A percentile compares a stretch with the other conserved stretches of the same genome.
phyloP scores from a whole-genome alignment of 2,888 invertebrate species.

The Synergus gifuensis region DNA sequence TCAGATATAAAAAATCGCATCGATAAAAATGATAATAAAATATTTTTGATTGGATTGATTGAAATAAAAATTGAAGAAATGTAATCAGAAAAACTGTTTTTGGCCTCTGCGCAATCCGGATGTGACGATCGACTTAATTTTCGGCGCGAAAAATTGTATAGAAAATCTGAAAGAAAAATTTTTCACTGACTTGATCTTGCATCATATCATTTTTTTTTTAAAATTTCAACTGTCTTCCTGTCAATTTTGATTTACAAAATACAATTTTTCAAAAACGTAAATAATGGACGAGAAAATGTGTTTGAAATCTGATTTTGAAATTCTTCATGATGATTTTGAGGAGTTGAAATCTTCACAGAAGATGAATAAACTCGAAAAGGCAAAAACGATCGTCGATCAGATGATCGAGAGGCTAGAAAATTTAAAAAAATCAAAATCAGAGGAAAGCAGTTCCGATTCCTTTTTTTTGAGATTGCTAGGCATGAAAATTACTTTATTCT shows the following conservation, averaged over 20 bases:
- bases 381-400: slow-evolving; percentile 44
- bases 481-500: slow-evolving; percentile 56
- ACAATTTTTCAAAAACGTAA: not conserved
- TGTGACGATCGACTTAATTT: not conserved
- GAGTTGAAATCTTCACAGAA: slow-evolving; percentile 49
- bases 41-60: too few relatives aligned
- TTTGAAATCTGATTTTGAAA: slow-evolving; percentile 36
- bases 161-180: not conserved
- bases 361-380: slow-evolving; percentile 39
- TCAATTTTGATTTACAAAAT: not conserved
- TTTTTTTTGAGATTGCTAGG: slow-evolving; percentile 50
- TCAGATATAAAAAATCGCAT: not conserved
- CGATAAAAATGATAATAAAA: too few relatives aligned
- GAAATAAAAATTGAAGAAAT: too few relatives aligned
- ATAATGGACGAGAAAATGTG: not conserved
- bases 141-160: not conserved
- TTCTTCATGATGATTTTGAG: slow-evolving; percentile 50
- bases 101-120: not conserved
- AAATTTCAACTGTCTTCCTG: not conserved
- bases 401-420: slow-evolving; percentile 49
- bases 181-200: not conserved
- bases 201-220: not conserved
- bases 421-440: slow-evolving; percentile 13
- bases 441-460: not conserved
- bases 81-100: not conserved